Evolutionary conservation across 2,113 vertebrate species (phyloP).

Genomic region (Shinisaurus crocodilurus): DNA sequence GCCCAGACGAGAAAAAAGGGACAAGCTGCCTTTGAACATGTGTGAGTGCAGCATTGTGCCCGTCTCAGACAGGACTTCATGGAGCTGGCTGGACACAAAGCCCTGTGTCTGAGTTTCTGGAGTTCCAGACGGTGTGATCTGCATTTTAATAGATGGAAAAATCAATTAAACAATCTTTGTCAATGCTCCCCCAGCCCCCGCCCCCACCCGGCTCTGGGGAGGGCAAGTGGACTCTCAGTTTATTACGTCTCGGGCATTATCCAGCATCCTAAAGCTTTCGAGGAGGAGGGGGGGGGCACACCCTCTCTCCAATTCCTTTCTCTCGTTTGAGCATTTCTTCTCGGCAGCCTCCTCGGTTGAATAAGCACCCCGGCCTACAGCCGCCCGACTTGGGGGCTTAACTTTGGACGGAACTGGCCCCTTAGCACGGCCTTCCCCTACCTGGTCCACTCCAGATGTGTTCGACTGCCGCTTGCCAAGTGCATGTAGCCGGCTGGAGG

Average conservation of each 20-base stretch:
- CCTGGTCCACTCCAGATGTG: too few relatives aligned
- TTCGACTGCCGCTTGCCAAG: too few relatives aligned
- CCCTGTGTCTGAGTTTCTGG: slow-evolving; percentile 74
- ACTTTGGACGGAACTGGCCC: neutral
- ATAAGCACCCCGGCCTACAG: neutral
- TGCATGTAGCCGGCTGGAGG: too few relatives aligned
- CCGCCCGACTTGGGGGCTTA: neutral
- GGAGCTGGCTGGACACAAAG: slow-evolving; percentile 79
- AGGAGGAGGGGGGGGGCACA: neutral
- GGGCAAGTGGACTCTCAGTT: slow-evolving; percentile 45
- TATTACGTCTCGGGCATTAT: slow-evolving; percentile 49
- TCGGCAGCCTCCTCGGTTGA: accelerated
- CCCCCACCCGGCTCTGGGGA: neutral
- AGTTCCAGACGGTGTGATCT: slow-evolving; percentile 78
- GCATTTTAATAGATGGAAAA: slow-evolving; percentile 81
- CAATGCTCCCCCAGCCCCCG: slow-evolving; percentile 57
- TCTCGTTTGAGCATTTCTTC: slow-evolving; percentile 20
- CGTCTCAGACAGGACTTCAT: slow-evolving; percentile 77
- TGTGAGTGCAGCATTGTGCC: slow-evolving; percentile 74
- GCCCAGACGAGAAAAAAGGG: slow-evolving; percentile 80
- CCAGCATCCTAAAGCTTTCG: neutral
- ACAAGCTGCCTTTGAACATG: slow-evolving; percentile 70
- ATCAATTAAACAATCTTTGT: slow-evolving; percentile 82
- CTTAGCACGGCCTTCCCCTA: too few relatives aligned
- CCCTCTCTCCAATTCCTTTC: neutral